These are phyloP conservation scores for Oconnorella tubifera DNA, from an alignment of 2,888 invertebrate genomes.

Conservation along the genomic window DNA sequence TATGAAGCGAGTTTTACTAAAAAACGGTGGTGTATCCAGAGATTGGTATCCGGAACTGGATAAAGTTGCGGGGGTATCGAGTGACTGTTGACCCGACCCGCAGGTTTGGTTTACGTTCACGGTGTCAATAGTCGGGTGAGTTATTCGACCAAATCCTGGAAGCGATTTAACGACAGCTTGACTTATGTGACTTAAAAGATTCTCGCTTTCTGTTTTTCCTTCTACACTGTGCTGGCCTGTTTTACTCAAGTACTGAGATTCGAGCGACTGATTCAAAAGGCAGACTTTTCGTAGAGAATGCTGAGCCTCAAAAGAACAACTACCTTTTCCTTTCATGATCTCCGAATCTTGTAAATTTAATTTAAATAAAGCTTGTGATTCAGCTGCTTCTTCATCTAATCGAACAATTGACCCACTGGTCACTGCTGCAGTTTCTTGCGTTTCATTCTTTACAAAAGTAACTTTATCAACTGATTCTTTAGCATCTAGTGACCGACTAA, in stretches of 20 bases:
- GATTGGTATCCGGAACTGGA: neutral
- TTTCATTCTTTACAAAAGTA: neutral
- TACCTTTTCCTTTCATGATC: no score
- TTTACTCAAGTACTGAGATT: no score
- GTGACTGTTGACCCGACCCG: neutral
- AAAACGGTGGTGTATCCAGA: neutral
- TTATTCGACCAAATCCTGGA: neutral
- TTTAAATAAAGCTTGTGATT: neutral
- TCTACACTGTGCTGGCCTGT: no score
- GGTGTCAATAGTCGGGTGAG: neutral
- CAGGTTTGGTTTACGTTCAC: neutral
- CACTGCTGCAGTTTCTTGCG: neutral
- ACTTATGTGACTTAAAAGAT: neutral
- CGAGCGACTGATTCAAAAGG: neutral
- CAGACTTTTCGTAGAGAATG: no score
- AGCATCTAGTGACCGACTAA: neutral
- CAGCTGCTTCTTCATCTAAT: neutral
- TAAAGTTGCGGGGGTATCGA: neutral
- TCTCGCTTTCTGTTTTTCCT: neutral
- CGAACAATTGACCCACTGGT: neutral
- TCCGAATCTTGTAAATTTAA: neutral
- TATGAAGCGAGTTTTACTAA: neutral
- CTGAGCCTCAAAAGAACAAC: no score
- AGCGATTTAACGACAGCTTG: neutral
- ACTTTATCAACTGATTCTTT: no score